Evolutionary conservation across 2,888 invertebrate genomes (phyloP).

Genomic region (Salticus scenicus): DNA sequence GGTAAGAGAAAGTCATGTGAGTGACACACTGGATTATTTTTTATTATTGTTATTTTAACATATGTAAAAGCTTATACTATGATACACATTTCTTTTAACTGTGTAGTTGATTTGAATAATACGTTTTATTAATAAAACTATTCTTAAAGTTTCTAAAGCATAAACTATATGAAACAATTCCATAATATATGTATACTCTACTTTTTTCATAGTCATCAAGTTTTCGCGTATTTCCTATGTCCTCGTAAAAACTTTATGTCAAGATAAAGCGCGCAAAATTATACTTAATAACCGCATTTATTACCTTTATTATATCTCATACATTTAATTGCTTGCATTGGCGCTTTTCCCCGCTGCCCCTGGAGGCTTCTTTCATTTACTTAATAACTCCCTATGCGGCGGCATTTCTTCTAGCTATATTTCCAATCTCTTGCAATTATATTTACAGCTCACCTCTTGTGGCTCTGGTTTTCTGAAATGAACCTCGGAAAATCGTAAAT

Average conservation of each 20-base stretch:
- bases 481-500: background rate
- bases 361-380: constrained; percentile 1
- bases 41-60: too few species aligned
- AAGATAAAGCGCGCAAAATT: background rate
- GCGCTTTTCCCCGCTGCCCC: background rate
- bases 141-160: too few species aligned
- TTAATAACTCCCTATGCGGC: background rate
- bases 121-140: too few species aligned
- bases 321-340: background rate
- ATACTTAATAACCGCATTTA: constrained; percentile 3
- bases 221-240: too few species aligned
- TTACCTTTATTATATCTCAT: background rate
- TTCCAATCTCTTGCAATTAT: background rate
- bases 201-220: too few species aligned
- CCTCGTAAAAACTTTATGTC: background rate
- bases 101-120: too few species aligned
- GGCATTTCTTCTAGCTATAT: background rate
- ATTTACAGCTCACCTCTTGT: background rate
- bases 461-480: background rate
- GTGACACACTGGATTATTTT: too few species aligned
- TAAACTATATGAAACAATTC: too few species aligned
- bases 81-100: too few species aligned
- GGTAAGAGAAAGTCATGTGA: too few species aligned
- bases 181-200: too few species aligned
- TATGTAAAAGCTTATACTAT: too few species aligned